These are phyloP conservation scores for Damaliscus lunatus DNA, from an alignment of 2,113 vertebrate species.

Conservation along the genomic window DNA sequence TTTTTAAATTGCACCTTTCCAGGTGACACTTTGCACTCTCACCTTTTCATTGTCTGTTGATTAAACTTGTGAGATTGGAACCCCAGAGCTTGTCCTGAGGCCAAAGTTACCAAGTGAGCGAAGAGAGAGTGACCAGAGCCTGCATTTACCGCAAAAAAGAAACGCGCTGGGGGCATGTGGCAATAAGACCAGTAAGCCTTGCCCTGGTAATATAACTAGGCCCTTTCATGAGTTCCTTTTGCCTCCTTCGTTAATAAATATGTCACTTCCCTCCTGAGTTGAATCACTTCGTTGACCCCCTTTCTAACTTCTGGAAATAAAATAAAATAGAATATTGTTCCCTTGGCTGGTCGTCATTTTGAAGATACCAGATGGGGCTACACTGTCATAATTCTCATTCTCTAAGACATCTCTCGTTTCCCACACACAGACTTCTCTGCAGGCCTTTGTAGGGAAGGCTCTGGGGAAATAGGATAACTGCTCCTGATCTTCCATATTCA, in stretches of 20 bases:
- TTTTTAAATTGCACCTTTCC: not conserved
- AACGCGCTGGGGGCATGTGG: not conserved
- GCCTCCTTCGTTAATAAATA: not conserved
- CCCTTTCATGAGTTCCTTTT: not conserved
- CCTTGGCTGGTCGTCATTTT: not conserved
- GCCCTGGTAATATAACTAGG: not conserved
- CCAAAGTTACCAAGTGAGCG: not conserved
- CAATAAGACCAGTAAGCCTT: not conserved
- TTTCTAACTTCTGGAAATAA: conserved; percentile 31
- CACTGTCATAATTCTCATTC: not conserved
- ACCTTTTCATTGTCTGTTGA: not conserved
- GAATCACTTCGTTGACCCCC: not conserved
- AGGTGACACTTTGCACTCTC: not conserved
- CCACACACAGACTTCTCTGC: not conserved
- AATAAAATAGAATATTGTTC: not conserved
- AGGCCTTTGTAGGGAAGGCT: not conserved
- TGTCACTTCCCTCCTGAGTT: not conserved
- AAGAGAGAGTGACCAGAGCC: not conserved
- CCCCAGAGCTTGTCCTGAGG: not conserved
- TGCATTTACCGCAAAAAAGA: not conserved
- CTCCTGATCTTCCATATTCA: not conserved
- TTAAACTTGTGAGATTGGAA: not conserved
- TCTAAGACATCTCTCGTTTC: not conserved
- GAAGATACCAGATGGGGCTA: not conserved
- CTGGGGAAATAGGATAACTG: not conserved